These are phyloP conservation scores for Xerus inauris DNA, from an alignment of 2,113 vertebrate species.

Conservation along the genomic window DNA sequence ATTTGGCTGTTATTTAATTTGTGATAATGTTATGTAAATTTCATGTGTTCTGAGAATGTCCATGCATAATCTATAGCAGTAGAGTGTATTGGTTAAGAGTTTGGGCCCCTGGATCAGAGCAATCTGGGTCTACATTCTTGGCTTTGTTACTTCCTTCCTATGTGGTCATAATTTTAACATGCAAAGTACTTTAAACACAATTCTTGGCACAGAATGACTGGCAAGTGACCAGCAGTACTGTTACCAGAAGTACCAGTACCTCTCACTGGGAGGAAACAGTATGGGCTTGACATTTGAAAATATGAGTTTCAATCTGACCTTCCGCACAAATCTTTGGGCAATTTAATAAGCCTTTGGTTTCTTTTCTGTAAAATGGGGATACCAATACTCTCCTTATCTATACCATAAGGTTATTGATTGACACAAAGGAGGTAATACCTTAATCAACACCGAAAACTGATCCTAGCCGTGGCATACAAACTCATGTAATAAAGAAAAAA, in stretches of 20 bases:
- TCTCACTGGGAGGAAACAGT: background rate
- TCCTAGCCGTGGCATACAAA: background rate
- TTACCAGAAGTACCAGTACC: background rate
- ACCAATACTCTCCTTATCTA: background rate
- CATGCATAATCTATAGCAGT: background rate
- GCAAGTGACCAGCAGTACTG: background rate
- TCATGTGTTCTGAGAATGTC: slow-evolving; percentile 40
- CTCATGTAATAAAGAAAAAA: background rate
- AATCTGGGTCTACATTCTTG: background rate
- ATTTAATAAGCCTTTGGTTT: background rate
- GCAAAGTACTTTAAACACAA: background rate
- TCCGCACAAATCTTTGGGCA: background rate
- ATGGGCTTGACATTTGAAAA: background rate
- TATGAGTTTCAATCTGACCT: background rate
- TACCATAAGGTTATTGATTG: background rate
- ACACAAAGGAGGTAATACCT: background rate
- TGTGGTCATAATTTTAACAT: background rate
- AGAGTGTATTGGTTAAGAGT: background rate
- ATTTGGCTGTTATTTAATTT: slow-evolving; percentile 82
- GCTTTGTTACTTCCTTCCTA: background rate
- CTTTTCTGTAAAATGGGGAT: background rate
- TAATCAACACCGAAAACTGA: background rate
- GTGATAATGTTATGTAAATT: slow-evolving; percentile 78
- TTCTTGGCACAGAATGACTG: background rate
- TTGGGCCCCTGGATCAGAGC: background rate